Base-by-base conservation (phyloP, 1,140 invertebrate species). In the Helicoverpa armigera region DNA sequence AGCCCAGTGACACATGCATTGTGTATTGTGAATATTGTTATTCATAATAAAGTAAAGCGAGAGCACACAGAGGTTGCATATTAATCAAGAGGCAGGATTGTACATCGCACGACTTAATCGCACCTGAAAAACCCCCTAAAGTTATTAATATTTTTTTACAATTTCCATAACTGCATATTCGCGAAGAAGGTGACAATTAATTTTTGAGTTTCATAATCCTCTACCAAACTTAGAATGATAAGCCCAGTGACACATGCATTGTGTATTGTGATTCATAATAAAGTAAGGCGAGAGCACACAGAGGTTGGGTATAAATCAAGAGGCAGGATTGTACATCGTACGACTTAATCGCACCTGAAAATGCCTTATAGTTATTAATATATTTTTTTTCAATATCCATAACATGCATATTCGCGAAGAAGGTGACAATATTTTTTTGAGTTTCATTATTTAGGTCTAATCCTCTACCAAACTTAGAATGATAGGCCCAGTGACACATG, bases 271-370 rank as follows among this genome's bases (percentile, higher is more conserved):
- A 83, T 82, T 83, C 80, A 84, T 86, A 83, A 74, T 81, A 77
- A 78, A 83, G 77, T 73, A 74, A 67, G 67, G 53, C 50, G 9
- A 56, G n/a, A 35, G 53, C 61, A 54, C 35, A 43, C 35, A 43
- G 35, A 43, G 35, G 35, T 43, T 5, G 35, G 81, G 61, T 83
- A 88, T 90, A 88, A 90, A 89, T 90, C 89, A 85, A 75, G 82
- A 65, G 74, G 43, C 81, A 63, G 82, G 73, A 82, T 85, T 86
- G 82, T 83, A 81, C 81, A 84, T 83, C 81, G 83, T 73, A 84
- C 80, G 86, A 85, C 87, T 87, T 90, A 90, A 91, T 90, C 88
- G 89, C 86, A 91, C 88, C 87, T 91, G 89, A n/a, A n/a, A 91
- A 78, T 85, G 84, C 86, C 84, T 23, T 23, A 23, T 23, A 23